Evolutionary conservation across 1,140 invertebrate species (phyloP).

Genomic region (Melipona quadrifasciata): DNA sequence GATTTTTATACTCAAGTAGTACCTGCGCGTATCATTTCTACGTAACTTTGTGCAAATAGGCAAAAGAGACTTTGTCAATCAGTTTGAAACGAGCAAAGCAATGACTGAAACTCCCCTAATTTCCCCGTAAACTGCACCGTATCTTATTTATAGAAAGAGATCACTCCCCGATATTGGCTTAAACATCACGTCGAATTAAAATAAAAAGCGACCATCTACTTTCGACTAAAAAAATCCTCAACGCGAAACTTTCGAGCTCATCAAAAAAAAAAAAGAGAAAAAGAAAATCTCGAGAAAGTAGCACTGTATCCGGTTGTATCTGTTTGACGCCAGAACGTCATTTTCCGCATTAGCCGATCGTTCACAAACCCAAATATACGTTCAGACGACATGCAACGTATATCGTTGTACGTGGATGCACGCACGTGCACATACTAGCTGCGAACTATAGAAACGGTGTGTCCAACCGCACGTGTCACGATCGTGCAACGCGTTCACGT

Average conservation of each 20-base stretch:
- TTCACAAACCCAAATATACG: conserved; percentile 18
- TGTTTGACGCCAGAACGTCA: conserved; percentile 45
- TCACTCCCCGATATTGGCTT: too few relatives aligned
- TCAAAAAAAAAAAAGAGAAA: background rate
- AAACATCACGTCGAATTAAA: too few relatives aligned
- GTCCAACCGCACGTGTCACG: background rate
- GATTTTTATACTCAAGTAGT: too few relatives aligned
- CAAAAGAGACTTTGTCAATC: too few relatives aligned
- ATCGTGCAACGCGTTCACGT: conserved; percentile 2
- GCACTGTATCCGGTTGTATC: conserved; percentile 1
- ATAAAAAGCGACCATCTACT: background rate
- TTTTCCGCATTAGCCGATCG: conserved; percentile 60
- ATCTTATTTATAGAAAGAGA: too few relatives aligned
- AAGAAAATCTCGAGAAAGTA: background rate
- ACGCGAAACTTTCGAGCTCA: too few relatives aligned
- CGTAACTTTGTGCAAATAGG: too few relatives aligned
- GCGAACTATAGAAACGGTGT: background rate
- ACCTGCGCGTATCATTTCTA: too few relatives aligned
- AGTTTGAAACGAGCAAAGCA: too few relatives aligned
- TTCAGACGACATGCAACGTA: background rate
- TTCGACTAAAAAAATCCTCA: background rate
- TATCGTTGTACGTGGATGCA: background rate
- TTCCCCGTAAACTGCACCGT: too few relatives aligned
- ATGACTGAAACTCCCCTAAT: too few relatives aligned
- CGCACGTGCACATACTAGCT: background rate